phyloP scores from a whole-genome alignment of 1,140 invertebrate species.

The Tyrophagus putrescentiae region DNA sequence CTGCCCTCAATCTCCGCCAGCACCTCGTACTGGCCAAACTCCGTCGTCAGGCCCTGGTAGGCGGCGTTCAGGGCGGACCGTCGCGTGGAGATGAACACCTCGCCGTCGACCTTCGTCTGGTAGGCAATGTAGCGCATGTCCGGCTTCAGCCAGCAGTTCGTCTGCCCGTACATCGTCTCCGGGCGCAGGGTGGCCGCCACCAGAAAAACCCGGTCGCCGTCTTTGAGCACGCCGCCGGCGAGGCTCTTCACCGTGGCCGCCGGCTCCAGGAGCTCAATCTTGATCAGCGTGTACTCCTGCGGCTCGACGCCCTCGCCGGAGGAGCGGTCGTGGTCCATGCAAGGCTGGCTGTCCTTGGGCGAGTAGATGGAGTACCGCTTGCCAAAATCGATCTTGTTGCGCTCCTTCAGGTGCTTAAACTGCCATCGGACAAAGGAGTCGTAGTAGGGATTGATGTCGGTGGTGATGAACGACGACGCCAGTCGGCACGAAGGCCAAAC shows the following conservation, averaged over 20 bases:
- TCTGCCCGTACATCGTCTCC: constrained; percentile 99
- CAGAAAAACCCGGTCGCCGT: constrained; percentile 48
- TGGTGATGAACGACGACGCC: constrained; percentile 95
- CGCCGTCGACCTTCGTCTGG: constrained; percentile 40
- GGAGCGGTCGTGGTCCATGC: constrained; percentile 97
- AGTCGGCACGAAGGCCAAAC: constrained; percentile 88
- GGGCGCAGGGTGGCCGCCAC: constrained; percentile 94
- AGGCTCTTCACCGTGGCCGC: no score
- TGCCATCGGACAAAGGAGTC: constrained; percentile 98
- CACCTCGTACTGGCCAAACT: constrained; percentile 60
- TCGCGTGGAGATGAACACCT: constrained; percentile 70
- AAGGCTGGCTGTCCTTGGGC: constrained; percentile 89
- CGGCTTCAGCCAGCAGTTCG: constrained; percentile 94
- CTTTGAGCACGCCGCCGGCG: no score
- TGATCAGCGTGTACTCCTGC: constrained; percentile 94
- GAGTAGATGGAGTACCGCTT: constrained; percentile 96
- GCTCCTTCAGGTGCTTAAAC: constrained; percentile 69
- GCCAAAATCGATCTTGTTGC: constrained; percentile 85
- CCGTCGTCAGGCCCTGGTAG: constrained; percentile 76
- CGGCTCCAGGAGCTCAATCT: constrained; percentile 67
- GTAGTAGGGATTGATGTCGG: constrained; percentile 91
- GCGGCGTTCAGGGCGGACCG: constrained; percentile 86
- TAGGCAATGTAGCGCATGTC: constrained; percentile 85
- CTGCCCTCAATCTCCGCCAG: constrained; percentile 52
- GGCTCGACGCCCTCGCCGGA: constrained; percentile 92